Base-by-base conservation (phyloP, 2,113 vertebrate species). In the chimpanzee (Pan troglodytes) region DNA sequence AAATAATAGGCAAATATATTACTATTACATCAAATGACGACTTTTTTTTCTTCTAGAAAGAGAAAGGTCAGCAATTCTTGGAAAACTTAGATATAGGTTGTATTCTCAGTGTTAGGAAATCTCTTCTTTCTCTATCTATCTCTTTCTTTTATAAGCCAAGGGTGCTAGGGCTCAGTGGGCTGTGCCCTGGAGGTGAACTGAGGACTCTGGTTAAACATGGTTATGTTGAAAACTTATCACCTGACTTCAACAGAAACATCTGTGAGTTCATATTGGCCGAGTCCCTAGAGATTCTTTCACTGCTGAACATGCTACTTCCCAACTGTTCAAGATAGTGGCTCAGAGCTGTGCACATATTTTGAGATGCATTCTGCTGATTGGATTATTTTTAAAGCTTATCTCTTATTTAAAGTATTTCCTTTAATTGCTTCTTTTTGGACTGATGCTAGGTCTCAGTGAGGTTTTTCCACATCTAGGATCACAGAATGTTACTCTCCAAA, bases 361-460 rank as follows among this genome's bases (percentile, higher is more conserved):
- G 96, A 97, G 96, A 94, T 79, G 38, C 82, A 93, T 97, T 98
- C 93, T 98, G 75, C 86, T 97, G 97, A 97, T 85, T 96, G 93
- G 52, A 90, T 98, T 98, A 96, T 95, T 98, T 97, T 97, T 97
- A 95, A 98, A n/a, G 59, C 48, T 68, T 22, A 88, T 95, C 93
- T 98, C 88, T 90, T 97, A 98, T 98, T 92, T 85, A 80, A 86
- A 84, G 88, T 85, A 27, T 96, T 98, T 96, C 76, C 67, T 98
- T 97, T n/a, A 67, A 97, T 68, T 98, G 86, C 90, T 64, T 95
- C 57, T 76, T 89, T 92, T 92, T 73, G 45, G 38, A 25, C 23
- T 67, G 72, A 68, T 61, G 43, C 22, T 96, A 90, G 90, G 93
- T 91, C 85, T 96, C 50, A 10, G 73, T 68, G 94, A 96, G 93